phyloP scores from a whole-genome alignment of 2,113 vertebrate species.

The Sarotherodon lohbergeri region DNA sequence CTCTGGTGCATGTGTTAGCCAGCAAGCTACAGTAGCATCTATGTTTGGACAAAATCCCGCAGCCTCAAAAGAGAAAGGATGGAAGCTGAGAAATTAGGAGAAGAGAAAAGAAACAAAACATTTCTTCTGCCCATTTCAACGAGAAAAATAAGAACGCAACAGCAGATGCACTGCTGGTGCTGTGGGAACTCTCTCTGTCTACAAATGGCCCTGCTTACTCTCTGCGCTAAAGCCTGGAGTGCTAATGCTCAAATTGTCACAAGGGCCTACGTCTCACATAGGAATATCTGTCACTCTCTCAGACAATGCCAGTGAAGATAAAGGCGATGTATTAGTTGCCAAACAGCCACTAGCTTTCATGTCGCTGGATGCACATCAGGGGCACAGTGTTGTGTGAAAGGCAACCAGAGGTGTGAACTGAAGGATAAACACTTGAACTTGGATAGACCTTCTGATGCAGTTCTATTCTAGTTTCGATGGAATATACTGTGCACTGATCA shows the following conservation, averaged over 20 bases:
- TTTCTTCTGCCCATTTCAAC: neutral
- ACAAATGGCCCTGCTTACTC: neutral
- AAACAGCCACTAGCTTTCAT: slow-evolving; percentile 27
- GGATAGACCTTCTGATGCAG: slow-evolving; percentile 51
- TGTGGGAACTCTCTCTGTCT: neutral
- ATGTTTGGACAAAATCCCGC: slow-evolving; percentile 14
- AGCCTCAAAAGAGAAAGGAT: slow-evolving; percentile 2
- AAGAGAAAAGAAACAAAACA: neutral
- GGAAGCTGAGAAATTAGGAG: neutral
- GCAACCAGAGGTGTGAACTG: slow-evolving; percentile 31
- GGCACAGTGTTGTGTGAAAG: slow-evolving; percentile 21
- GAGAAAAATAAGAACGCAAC: neutral
- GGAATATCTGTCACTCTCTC: slow-evolving; percentile 38
- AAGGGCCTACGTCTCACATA: slow-evolving; percentile 1
- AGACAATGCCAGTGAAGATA: slow-evolving; percentile 46
- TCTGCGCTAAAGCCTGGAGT: neutral
- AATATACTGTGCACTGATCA: neutral
- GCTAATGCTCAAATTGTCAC: slow-evolving; percentile 25
- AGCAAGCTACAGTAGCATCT: neutral
- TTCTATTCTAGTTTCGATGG: slow-evolving; percentile 6
- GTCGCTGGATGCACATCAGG: slow-evolving; percentile 18
- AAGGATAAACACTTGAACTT: neutral
- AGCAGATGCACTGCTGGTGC: neutral
- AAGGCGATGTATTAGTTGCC: slow-evolving; percentile 38
- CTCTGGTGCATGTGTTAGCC: neutral